These are phyloP conservation scores for Cephus cinctus DNA, from an alignment of 1,140 invertebrate species.

Conservation along the genomic window DNA sequence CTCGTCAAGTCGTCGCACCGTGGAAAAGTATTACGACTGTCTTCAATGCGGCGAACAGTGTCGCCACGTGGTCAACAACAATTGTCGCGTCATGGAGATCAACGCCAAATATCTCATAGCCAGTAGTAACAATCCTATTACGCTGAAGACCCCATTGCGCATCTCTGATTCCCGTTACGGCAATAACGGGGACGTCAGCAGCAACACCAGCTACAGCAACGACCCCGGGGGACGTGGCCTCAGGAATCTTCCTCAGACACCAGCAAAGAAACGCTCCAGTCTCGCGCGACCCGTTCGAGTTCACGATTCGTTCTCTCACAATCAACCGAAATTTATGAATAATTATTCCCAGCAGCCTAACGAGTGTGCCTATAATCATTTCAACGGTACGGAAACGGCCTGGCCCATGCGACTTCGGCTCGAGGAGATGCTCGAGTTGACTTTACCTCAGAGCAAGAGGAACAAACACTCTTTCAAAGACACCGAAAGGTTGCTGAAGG, in stretches of 20 bases:
- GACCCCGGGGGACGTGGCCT: slow-evolving; percentile 1
- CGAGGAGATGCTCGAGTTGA: slow-evolving; percentile 47
- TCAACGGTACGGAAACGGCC: slow-evolving; percentile 29
- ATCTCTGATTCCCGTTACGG: no score
- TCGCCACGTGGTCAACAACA: slow-evolving; percentile 40
- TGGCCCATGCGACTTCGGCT: slow-evolving; percentile 46
- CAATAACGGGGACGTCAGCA: slow-evolving; percentile 14
- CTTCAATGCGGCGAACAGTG: slow-evolving; percentile 53
- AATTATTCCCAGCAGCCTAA: neutral
- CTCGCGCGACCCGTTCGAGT: slow-evolving; percentile 46
- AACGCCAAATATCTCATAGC: neutral
- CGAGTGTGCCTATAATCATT: slow-evolving; percentile 20
- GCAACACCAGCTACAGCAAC: slow-evolving; percentile 26
- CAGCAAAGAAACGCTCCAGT: slow-evolving; percentile 42
- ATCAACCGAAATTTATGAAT: slow-evolving; percentile 1
- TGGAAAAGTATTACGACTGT: slow-evolving; percentile 55
- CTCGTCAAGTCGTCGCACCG: slow-evolving; percentile 18
- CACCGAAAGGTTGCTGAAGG: slow-evolving; percentile 51
- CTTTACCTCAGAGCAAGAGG: slow-evolving; percentile 38
- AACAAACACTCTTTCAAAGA: slow-evolving; percentile 41
- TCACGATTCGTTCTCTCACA: slow-evolving; percentile 41
- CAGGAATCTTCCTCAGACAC: slow-evolving; percentile 23
- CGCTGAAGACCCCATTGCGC: no score
- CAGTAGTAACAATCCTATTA: no score
- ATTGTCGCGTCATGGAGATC: slow-evolving; percentile 22